These are phyloP conservation scores for Nebria salina DNA, from an alignment of 2,888 invertebrate species.

Conservation along the genomic window DNA sequence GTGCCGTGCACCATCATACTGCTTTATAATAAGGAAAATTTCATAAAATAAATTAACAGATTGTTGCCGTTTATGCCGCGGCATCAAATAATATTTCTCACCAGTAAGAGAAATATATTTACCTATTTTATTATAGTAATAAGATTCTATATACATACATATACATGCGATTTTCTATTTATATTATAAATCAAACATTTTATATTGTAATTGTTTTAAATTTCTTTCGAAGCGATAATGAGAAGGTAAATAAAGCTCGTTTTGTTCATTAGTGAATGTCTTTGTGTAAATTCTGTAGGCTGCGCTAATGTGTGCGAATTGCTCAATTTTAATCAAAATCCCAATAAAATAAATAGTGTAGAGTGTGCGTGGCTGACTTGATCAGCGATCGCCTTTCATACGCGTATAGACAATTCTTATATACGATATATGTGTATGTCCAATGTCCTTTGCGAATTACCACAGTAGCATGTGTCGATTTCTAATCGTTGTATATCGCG, in stretches of 20 bases:
- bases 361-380: not conserved
- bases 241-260: too few species aligned
- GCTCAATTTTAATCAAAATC: not conserved
- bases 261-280: too few species aligned
- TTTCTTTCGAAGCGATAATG: too few species aligned
- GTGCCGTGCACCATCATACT: slow-evolving; percentile 17
- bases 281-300: not conserved
- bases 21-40: not conserved
- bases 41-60: not conserved
- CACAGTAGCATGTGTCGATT: slow-evolving; percentile 30
- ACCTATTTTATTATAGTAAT: too few species aligned
- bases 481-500: slow-evolving; percentile 28
- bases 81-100: too few species aligned
- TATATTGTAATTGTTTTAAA: too few species aligned
- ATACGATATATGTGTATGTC: not conserved
- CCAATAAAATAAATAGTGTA: not conserved
- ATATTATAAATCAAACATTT: too few species aligned
- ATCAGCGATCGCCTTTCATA: not conserved
- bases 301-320: not conserved
- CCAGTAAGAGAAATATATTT: too few species aligned
- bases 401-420: not conserved
- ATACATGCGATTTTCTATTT: too few species aligned
- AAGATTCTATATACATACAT: too few species aligned
- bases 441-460: slow-evolving; percentile 4
- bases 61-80: too few species aligned